Evolutionary conservation across 2,797 vertebrate genomes (phyloP), one percentile per base, ranked within the genome.

Genomic region (Morelia viridis): DNA sequence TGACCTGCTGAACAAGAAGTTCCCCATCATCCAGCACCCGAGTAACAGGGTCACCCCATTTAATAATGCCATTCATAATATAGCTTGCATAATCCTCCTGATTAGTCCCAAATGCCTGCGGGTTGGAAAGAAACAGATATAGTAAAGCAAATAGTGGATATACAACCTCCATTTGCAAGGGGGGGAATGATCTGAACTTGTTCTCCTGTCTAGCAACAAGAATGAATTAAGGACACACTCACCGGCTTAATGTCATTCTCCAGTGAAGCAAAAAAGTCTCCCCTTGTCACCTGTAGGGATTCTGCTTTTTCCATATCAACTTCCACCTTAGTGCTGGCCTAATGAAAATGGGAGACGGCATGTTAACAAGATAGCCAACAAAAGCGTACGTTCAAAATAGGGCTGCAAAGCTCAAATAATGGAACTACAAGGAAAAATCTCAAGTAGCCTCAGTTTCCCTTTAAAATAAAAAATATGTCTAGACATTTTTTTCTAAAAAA

Each of bases 201-300:
- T 24, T 71, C 7, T 26, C 5, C 3, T 64, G 58, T 83, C 13
- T 10, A 57, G 28, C 56, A 58, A 41, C 26, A 83, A 56, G 46
- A 46, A 88, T 0, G 53, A 41, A 53, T 80, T 0, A 2, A 26
- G 41, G 2, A 8, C 62, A 62, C 71, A 98, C 98, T 98, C 91
- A 99, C 99, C 3, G 99, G 99, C 96, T 99, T 99, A 97, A 99
- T 99, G 94, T 99, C 99, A 3, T 99, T 99, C 86, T 99, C 98
- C 97, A 99, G 93, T n/a, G 99, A 98, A 0, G 97, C 97, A 92
- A 98, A 96, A 97, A 99, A 99, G 97, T 99, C 99, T 53, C 97
- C 96, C 94, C 98, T 97, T 92, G 96, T 98, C 96, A 99, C 98
- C 91, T 97, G 98, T 60, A 99, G 98, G 94, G 96, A 98, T 96